phyloP scores from a whole-genome alignment of 1,140 invertebrate genomes.

The Wiebesia pumilae region DNA sequence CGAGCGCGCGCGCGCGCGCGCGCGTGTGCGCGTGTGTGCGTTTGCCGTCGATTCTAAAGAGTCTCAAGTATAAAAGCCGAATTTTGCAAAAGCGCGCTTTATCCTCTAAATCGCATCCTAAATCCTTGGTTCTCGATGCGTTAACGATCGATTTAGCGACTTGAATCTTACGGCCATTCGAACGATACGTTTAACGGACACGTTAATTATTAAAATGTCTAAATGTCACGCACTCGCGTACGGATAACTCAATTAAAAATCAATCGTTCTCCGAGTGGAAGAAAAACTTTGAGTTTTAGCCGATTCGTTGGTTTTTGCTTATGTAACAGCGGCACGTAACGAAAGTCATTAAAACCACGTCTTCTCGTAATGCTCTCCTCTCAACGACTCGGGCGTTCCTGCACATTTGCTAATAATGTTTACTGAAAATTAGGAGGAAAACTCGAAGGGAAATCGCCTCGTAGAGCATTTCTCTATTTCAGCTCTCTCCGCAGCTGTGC shows the following conservation, averaged over 20 bases:
- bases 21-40: background rate
- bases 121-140: background rate
- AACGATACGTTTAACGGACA: constrained; percentile 1
- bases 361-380: background rate
- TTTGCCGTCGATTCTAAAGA: background rate
- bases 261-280: background rate
- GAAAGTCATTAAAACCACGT: background rate
- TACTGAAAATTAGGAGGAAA: background rate
- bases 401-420: background rate
- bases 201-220: constrained; percentile 10
- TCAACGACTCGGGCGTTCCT: background rate
- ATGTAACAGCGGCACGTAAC: background rate
- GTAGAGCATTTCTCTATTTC: background rate
- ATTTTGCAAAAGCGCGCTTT: background rate
- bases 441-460: background rate
- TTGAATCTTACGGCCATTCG: background rate
- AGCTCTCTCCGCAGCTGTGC: background rate
- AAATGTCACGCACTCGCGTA: background rate
- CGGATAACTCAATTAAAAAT: background rate
- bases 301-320: background rate
- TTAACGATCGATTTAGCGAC: background rate
- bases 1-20: background rate
- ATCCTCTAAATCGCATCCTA: too few relatives aligned
- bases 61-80: background rate
- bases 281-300: background rate